Conservation (phyloP, 2,888 invertebrate species). For the Crossocerus cetratus region DNA sequence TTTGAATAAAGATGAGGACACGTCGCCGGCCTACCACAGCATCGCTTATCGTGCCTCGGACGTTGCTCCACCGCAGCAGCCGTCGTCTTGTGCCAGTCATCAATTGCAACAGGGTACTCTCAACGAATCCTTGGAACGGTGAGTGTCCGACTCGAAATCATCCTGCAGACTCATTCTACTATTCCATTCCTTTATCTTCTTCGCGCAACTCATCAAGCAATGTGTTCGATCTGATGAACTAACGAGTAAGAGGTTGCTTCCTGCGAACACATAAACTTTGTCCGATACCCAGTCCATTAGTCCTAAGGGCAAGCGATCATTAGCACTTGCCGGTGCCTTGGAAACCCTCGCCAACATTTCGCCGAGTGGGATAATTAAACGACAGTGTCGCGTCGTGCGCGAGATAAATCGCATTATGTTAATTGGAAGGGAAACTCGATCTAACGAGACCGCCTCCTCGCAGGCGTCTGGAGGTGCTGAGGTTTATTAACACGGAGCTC, state of each 20-base stretch:
- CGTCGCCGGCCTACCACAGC: constrained; percentile 83
- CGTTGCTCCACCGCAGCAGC: constrained; percentile 78
- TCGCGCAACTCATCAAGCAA: too few species aligned
- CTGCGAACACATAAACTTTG: neutral
- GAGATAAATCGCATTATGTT: constrained; percentile 38
- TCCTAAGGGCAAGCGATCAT: neutral
- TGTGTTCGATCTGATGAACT: neutral
- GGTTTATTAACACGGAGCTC: constrained; percentile 35
- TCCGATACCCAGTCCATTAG: neutral
- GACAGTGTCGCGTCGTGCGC: constrained; percentile 28
- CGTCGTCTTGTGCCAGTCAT: constrained; percentile 81
- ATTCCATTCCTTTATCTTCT: neutral
- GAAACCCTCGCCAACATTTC: neutral
- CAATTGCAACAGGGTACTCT: constrained; percentile 77
- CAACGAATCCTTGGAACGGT: constrained; percentile 60
- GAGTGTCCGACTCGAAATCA: constrained; percentile 1
- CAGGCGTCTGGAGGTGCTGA: constrained; percentile 29
- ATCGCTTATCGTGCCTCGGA: constrained; percentile 91
- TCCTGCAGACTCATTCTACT: neutral
- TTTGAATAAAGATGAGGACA: constrained; percentile 77
- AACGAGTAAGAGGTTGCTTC: neutral
- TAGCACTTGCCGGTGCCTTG: neutral
- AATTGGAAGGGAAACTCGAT: constrained; percentile 41
- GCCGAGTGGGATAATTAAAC: constrained; percentile 21
- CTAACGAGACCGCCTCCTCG: constrained; percentile 22